Evolutionary conservation across 2,113 vertebrate genomes (phyloP), one percentile per base, ranked within the genome.

Genomic region (Mesitornis unicolor): DNA sequence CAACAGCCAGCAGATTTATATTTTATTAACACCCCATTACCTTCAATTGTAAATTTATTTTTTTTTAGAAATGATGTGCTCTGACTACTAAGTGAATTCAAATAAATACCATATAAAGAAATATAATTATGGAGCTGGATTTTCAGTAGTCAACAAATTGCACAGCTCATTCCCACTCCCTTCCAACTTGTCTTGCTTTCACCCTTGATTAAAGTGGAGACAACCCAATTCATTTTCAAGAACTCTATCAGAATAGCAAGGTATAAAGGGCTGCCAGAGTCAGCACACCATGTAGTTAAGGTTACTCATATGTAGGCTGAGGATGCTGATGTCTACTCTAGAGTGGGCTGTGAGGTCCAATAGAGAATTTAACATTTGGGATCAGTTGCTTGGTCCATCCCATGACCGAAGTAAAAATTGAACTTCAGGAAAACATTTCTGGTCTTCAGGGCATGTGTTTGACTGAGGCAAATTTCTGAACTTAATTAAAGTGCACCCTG

Each of bases 1-100:
- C n/a, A 91, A 91, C 51, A 53, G 29, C 67, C 43, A 88, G 81
- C 31, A 92, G 93, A 89, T 93, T 96, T 93, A 63, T 94, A 81
- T 87, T 94, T 94, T 95, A 89, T 95, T 94, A 92, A 86, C 69
- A 91, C 26, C 45, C n/a, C 64, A 93, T 95, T 95, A 93, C 33
- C 79, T 94, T 94, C 11, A 81, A 80, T 36, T 61, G 69, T 91
- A 85, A 88, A 19, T 57, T 45, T 28, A 43, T 38, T 63, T 71
- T 6, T 68, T 28, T 45, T 56, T 31, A 75, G 40, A 85, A 91
- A 77, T 57, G 5, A 48, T 87, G 33, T 94, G 50, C 11, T 89
- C 70, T 84, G 70, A 93, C 31, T 90, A 42, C 64, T 69, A 93
- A 89, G 26, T 82, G 51, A 96, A 74, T 92, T 86, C 73, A 96